Percentiles rank a stretch among this genome's conserved stretches.
Conservation (phyloP, 2,113 vertebrate genomes). For the Antennarius striatus region DNA sequence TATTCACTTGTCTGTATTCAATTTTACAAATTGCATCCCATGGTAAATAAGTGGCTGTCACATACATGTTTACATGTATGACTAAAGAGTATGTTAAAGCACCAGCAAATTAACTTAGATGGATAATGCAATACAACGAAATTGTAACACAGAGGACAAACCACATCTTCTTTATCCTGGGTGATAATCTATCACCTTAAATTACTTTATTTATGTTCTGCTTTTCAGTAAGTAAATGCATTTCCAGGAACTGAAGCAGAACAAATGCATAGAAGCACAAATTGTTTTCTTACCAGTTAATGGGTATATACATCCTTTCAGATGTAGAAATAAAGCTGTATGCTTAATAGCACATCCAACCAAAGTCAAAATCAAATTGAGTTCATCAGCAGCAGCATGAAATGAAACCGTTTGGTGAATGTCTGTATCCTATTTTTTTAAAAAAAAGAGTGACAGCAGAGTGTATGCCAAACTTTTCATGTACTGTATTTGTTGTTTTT, state of each 20-base stretch:
- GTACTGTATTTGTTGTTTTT: slow-evolving; percentile 65
- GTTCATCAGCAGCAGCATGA: slow-evolving; percentile 17
- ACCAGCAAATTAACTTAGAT: slow-evolving; percentile 53
- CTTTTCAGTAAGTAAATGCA: slow-evolving; percentile 59
- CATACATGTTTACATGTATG: slow-evolving; percentile 37
- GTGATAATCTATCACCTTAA: slow-evolving; percentile 58
- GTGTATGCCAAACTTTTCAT: slow-evolving; percentile 49
- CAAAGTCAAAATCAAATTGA: slow-evolving; percentile 9
- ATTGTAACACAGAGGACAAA: slow-evolving; percentile 50
- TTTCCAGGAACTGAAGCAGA: slow-evolving; percentile 67
- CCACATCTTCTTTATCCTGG: slow-evolving; percentile 55
- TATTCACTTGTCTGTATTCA: slow-evolving; percentile 35
- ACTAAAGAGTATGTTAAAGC: slow-evolving; percentile 51
- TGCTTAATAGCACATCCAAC: slow-evolving; percentile 32
- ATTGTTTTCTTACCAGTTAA: slow-evolving; percentile 53
- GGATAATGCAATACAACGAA: slow-evolving; percentile 53
- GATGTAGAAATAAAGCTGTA: slow-evolving; percentile 19
- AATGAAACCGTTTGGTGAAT: slow-evolving; percentile 21
- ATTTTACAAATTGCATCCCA: slow-evolving; percentile 49
- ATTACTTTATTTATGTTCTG: slow-evolving; percentile 48
- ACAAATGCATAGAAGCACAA: slow-evolving; percentile 57
- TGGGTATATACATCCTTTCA: slow-evolving; percentile 52
- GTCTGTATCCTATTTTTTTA: slow-evolving; percentile 1
- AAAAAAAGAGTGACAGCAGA: slow-evolving; percentile 6
- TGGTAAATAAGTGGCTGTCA: slow-evolving; percentile 28